A percentile compares a stretch with the other conserved stretches of the same genome.
Conservation (phyloP, 1,140 invertebrate species). For the Heliconius hermathena region DNA sequence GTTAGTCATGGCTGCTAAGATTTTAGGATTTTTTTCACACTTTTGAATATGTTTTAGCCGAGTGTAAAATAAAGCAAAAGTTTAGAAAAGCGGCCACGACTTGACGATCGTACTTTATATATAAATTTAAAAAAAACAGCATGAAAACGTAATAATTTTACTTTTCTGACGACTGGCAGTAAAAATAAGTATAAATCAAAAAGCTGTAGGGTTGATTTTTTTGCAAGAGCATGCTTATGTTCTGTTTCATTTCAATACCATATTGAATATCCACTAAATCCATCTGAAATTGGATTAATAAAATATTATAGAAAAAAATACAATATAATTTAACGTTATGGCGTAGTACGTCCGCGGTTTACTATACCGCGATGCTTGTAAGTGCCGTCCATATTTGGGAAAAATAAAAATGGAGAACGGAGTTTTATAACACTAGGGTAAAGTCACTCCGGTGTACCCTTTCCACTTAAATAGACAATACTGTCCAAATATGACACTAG, state of each 20-base stretch:
- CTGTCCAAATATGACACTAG: no score
- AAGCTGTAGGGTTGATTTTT: conserved; percentile 65
- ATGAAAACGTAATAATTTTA: conserved; percentile 37
- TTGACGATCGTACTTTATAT: no score
- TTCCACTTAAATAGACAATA: no score
- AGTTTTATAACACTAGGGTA: no score
- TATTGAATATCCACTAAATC: conserved; percentile 66
- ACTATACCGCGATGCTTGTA: no score
- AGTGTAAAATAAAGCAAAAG: conserved; percentile 2
- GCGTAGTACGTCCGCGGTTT: no score
- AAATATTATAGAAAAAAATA: neutral
- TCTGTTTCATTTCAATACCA: conserved; percentile 63
- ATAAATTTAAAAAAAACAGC: conserved; percentile 12
- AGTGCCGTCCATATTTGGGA: no score
- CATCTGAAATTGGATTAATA: conserved; percentile 50
- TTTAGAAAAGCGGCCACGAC: no score
- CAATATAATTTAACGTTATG: no score
- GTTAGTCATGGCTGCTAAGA: no score
- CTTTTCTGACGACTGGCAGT: conserved; percentile 74
- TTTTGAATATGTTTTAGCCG: neutral
- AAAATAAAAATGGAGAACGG: no score
- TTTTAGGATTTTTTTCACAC: neutral
- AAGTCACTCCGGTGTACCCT: no score
- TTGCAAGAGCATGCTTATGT: conserved; percentile 57
- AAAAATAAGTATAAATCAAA: conserved; percentile 73